A percentile compares a stretch with the other conserved stretches of the same genome.
Conservation (phyloP, 2,888 invertebrate genomes). For the Loripinus fragilis region DNA sequence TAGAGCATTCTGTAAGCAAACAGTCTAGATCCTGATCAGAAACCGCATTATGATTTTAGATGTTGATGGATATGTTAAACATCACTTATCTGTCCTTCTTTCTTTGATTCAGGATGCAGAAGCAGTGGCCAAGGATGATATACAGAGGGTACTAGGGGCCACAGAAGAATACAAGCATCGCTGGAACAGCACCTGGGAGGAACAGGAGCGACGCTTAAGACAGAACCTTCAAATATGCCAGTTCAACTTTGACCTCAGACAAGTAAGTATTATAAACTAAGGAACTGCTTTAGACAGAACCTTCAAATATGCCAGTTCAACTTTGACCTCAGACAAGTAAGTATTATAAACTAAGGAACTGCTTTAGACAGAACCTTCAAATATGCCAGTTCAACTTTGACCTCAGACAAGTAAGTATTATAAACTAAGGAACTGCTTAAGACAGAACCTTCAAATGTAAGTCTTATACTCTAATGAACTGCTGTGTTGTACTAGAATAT, state of each 20-base stretch:
- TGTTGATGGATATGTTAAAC: too few relatives aligned
- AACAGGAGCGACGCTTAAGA: conserved; percentile 87
- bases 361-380: conserved; percentile 87
- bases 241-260: conserved; percentile 88
- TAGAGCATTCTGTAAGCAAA: too few relatives aligned
- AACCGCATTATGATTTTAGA: too few relatives aligned
- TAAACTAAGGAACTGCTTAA: conserved; percentile 83
- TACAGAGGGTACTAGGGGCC: conserved; percentile 87
- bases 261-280: conserved; percentile 70
- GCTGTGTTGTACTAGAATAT: too few relatives aligned
- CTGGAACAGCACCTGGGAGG: conserved; percentile 88
- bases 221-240: conserved; percentile 87
- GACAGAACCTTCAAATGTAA: conserved; percentile 87
- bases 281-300: conserved; percentile 86
- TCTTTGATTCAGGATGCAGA: conserved; percentile 86
- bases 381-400: conserved; percentile 89
- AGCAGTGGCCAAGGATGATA: conserved; percentile 88
- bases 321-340: conserved; percentile 86
- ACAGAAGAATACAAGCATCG: conserved; percentile 86
- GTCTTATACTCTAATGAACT: neutral
- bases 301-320: conserved; percentile 88
- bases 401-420: conserved; percentile 84
- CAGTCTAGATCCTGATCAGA: too few relatives aligned
- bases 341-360: neutral
- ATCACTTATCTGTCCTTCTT: neutral